phyloP scores from a whole-genome alignment of 2,113 vertebrate species.

The Mus spicilegus region DNA sequence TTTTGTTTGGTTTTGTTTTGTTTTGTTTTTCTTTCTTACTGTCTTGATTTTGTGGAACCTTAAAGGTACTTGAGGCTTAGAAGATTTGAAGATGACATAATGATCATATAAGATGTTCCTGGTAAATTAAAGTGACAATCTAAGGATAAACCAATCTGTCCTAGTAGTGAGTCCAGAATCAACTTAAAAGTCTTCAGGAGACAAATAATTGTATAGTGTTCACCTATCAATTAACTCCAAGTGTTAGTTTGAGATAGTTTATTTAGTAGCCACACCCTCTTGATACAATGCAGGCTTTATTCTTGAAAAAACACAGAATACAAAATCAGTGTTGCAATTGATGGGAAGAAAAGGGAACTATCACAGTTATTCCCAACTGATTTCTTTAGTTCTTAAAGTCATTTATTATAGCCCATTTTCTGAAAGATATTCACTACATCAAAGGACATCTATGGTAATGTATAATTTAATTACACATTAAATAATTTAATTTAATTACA shows the following conservation, averaged over 20 bases:
- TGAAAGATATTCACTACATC: background rate
- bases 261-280: background rate
- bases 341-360: background rate
- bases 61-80: background rate
- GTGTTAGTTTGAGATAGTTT: background rate
- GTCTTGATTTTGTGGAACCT: background rate
- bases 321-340: background rate
- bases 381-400: background rate
- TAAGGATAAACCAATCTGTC: background rate
- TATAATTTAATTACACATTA: background rate
- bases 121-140: constrained; percentile 46
- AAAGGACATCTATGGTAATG: background rate
- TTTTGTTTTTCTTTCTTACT: background rate
- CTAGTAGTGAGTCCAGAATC: constrained; percentile 2
- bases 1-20: background rate
- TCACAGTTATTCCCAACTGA: background rate
- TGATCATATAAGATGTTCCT: constrained; percentile 49
- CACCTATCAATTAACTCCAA: constrained; percentile 47
- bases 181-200: constrained; percentile 22
- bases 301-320: background rate
- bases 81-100: constrained; percentile 19
- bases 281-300: background rate
- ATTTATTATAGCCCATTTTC: background rate
- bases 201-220: background rate
- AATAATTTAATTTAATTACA: too few species aligned